phyloP scores from a whole-genome alignment of 2,113 vertebrate species.

The Penelope pileata region DNA sequence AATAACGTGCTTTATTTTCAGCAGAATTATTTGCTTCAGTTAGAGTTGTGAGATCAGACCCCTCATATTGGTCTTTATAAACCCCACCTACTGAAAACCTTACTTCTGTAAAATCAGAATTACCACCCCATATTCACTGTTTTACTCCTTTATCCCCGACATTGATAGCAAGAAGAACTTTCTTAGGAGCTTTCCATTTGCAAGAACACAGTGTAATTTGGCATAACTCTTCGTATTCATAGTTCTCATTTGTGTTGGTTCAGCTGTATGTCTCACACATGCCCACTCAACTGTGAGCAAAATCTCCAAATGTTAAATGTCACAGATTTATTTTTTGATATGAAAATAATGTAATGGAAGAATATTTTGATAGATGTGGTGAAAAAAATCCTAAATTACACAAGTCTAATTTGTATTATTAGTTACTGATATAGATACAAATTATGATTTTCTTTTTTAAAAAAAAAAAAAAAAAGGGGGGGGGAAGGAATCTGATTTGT shows the following conservation, averaged over 20 bases:
- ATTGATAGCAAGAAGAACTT: background rate
- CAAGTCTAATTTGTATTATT: background rate
- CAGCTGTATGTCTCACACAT: conserved; percentile 38
- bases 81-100: background rate
- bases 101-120: background rate
- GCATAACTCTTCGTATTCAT: background rate
- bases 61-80: background rate
- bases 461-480: too few species aligned
- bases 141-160: background rate
- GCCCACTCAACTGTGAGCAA: conserved; percentile 43
- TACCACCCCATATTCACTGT: background rate
- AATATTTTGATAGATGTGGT: background rate
- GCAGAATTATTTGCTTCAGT: background rate
- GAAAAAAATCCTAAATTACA: background rate
- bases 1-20: background rate
- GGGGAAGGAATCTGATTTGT: background rate
- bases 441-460: background rate
- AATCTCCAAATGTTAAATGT: conserved; percentile 42
- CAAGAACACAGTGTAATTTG: conserved; percentile 56
- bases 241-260: conserved; percentile 28
- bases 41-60: background rate
- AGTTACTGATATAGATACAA: background rate
- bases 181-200: background rate
- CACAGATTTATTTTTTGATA: conserved; percentile 5
- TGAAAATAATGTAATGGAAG: background rate